Percentiles rank a stretch among this genome's conserved stretches.
Evolutionary conservation across 2,797 vertebrate genomes (phyloP).

Genomic region (Eremophila alpestris): DNA sequence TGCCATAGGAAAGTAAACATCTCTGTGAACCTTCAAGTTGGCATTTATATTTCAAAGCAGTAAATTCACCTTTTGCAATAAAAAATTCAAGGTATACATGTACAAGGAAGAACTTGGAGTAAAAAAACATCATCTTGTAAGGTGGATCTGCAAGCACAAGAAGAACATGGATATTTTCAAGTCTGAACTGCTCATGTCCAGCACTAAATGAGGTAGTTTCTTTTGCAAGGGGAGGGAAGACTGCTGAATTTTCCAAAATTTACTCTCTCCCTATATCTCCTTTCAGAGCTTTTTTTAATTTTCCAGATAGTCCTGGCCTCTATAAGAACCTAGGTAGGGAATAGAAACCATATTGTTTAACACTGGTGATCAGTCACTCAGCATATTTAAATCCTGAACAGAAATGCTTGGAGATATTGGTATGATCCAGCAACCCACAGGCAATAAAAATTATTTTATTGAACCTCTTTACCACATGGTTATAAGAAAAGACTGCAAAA

Average conservation of each 20-base stretch:
- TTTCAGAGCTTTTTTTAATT: background rate
- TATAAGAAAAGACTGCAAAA: background rate
- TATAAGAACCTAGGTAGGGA: background rate
- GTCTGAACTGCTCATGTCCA: background rate
- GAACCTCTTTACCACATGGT: background rate
- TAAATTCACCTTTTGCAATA: background rate
- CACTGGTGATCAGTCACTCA: background rate
- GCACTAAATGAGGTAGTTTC: background rate
- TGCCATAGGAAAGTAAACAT: background rate
- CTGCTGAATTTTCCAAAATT: background rate
- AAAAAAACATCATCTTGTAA: background rate
- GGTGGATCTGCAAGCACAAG: background rate
- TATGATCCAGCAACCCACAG: background rate
- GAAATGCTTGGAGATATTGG: background rate
- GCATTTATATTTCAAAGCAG: background rate
- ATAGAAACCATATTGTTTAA: background rate
- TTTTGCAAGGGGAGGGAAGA: background rate
- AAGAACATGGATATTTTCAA: rapidly evolving
- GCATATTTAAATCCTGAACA: background rate
- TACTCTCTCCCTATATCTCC: background rate
- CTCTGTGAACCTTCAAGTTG: background rate
- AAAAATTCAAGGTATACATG: background rate
- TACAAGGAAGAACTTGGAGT: background rate
- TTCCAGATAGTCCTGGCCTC: background rate
- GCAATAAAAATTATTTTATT: background rate